These are phyloP conservation scores for Drosophila lacicola DNA, from an alignment of 2,888 invertebrate genomes.

Conservation along the genomic window DNA sequence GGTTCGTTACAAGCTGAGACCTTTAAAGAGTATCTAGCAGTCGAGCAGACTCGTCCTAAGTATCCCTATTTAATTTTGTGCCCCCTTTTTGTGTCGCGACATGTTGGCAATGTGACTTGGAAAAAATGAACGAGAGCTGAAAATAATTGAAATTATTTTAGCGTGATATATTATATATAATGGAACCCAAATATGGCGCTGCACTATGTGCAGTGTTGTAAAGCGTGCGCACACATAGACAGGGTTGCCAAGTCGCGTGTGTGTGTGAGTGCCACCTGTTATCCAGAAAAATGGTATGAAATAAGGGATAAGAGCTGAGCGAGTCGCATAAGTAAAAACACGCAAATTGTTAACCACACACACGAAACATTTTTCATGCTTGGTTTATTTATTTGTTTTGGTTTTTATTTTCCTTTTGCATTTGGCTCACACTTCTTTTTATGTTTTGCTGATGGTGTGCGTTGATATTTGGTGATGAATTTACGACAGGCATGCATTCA, in stretches of 20 bases:
- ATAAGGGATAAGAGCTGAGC: slow-evolving; percentile 41
- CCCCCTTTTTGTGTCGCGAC: slow-evolving; percentile 41
- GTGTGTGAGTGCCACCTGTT: slow-evolving; percentile 11
- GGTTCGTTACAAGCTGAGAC: too few species aligned
- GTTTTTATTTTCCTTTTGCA: slow-evolving; percentile 15
- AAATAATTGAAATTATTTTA: slow-evolving; percentile 45
- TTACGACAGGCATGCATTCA: slow-evolving; percentile 60
- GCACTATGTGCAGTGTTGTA: slow-evolving; percentile 34
- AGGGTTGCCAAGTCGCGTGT: slow-evolving; percentile 18
- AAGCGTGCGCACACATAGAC: slow-evolving; percentile 18
- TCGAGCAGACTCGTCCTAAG: not conserved
- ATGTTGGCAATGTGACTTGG: slow-evolving; percentile 43
- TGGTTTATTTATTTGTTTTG: slow-evolving; percentile 56
- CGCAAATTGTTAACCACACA: slow-evolving; percentile 61
- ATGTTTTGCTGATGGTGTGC: slow-evolving; percentile 52
- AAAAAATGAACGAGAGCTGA: slow-evolving; percentile 5
- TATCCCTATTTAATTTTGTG: slow-evolving; percentile 8
- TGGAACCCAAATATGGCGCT: slow-evolving; percentile 30
- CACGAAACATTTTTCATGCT: slow-evolving; percentile 63
- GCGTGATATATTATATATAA: slow-evolving; percentile 39
- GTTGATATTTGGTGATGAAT: slow-evolving; percentile 66
- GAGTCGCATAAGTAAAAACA: slow-evolving; percentile 45
- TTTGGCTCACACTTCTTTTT: slow-evolving; percentile 16
- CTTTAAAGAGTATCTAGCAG: not conserved
- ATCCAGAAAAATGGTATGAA: slow-evolving; percentile 20